These are phyloP conservation scores for Gymnopithys bicolor DNA, from an alignment of 2,797 vertebrate species.

Conservation along the genomic window DNA sequence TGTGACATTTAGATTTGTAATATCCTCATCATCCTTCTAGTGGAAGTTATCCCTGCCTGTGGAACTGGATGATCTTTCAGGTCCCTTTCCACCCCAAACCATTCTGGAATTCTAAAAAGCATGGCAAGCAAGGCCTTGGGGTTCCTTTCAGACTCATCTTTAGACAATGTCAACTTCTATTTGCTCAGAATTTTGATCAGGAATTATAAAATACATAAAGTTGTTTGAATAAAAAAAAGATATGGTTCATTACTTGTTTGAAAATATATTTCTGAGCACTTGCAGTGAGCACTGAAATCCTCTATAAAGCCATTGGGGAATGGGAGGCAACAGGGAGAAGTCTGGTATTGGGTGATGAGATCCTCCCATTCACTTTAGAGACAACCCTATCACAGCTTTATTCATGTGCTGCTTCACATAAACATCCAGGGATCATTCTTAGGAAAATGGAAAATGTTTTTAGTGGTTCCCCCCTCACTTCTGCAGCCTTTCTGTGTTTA, in stretches of 20 bases:
- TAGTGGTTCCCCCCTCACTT: slow-evolving; percentile 32
- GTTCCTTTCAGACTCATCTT: not conserved
- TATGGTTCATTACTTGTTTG: not conserved
- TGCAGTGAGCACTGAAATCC: not conserved
- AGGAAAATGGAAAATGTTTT: slow-evolving; percentile 19
- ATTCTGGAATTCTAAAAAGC: not conserved
- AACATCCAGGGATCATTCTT: not conserved
- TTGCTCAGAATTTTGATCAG: not conserved
- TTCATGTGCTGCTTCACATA: not conserved
- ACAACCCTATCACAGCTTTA: not conserved
- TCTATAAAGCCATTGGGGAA: not conserved
- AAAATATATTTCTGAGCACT: not conserved
- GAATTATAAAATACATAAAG: not conserved
- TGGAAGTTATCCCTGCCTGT: not conserved
- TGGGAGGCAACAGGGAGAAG: not conserved
- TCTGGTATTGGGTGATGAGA: not conserved
- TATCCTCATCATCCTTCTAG: not conserved
- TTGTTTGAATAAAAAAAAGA: not conserved
- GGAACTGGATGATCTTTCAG: not conserved
- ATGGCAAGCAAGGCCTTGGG: not conserved
- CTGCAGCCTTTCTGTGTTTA: slow-evolving; percentile 36
- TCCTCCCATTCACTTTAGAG: not conserved
- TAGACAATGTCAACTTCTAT: not conserved
- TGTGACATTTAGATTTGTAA: not conserved
- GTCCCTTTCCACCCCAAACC: not conserved